phyloP scores from a whole-genome alignment of 2,797 vertebrate genomes.

The Sebastes oblongus region DNA sequence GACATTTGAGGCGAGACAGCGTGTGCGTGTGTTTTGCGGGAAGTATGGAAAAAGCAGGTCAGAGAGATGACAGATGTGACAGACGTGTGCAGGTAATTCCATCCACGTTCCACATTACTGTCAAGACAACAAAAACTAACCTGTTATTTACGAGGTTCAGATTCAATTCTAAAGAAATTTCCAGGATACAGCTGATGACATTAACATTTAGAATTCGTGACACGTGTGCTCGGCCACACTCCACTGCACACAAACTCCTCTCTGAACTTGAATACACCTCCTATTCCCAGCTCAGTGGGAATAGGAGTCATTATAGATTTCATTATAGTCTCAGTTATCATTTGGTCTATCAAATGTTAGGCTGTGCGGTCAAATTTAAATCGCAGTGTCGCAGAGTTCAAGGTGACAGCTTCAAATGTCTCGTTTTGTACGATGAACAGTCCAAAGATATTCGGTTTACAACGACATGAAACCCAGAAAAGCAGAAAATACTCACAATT shows the following conservation, averaged over 20 bases:
- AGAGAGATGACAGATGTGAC: constrained; percentile 7
- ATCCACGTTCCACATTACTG: neutral
- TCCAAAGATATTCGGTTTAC: neutral
- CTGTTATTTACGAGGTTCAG: neutral
- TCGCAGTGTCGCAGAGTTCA: neutral
- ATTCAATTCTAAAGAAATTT: neutral
- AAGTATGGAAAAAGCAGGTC: constrained; percentile 48
- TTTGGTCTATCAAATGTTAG: neutral
- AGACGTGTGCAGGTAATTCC: constrained; percentile 3
- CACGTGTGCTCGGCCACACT: neutral
- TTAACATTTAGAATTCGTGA: neutral
- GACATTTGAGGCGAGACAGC: neutral
- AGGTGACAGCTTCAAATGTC: neutral
- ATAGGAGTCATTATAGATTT: too few species aligned
- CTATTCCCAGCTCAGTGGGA: neutral
- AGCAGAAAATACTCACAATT: neutral
- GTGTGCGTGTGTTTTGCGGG: neutral
- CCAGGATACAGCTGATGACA: neutral
- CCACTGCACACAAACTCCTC: neutral
- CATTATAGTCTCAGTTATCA: too few species aligned
- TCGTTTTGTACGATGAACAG: neutral
- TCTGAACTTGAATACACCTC: neutral
- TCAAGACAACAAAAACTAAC: neutral
- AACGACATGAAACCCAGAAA: neutral
- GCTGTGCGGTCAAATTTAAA: neutral